Evolutionary conservation across 1,140 invertebrate species (phyloP).

Genomic region (Cardiocondyla obscurior): DNA sequence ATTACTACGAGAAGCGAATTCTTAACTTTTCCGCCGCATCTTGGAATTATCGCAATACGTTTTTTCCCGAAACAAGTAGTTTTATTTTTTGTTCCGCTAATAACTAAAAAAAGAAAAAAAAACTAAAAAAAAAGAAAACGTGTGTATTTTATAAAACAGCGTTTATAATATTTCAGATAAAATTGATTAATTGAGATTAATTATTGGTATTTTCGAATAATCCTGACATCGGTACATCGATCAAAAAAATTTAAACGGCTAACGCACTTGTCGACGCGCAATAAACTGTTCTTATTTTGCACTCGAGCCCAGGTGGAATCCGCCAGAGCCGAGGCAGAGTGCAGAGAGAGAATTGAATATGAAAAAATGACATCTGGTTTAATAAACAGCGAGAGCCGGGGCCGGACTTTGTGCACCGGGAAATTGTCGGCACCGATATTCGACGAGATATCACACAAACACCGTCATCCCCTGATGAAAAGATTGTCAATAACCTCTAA

Average conservation of each 20-base stretch:
- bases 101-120: background rate
- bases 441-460: constrained; percentile 71
- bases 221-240: background rate
- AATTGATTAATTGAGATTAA: background rate
- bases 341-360: constrained; percentile 37
- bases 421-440: constrained; percentile 58
- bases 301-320: background rate
- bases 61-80: background rate
- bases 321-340: background rate
- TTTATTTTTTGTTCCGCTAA: background rate
- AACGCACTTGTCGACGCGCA: background rate
- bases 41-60: background rate
- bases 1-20: background rate
- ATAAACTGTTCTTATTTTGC: constrained; percentile 24
- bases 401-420: constrained; percentile 35
- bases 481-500: constrained; percentile 75
- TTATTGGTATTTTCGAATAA: background rate
- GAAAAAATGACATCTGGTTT: constrained; percentile 53
- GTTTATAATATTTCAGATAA: background rate
- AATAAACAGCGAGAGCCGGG: constrained; percentile 42
- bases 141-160: background rate
- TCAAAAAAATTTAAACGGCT: constrained; percentile 14
- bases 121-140: background rate
- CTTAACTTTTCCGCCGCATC: background rate
- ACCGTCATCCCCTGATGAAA: constrained; percentile 72